Conservation (phyloP, 2,113 vertebrate genomes). For the Origma solitaria region DNA sequence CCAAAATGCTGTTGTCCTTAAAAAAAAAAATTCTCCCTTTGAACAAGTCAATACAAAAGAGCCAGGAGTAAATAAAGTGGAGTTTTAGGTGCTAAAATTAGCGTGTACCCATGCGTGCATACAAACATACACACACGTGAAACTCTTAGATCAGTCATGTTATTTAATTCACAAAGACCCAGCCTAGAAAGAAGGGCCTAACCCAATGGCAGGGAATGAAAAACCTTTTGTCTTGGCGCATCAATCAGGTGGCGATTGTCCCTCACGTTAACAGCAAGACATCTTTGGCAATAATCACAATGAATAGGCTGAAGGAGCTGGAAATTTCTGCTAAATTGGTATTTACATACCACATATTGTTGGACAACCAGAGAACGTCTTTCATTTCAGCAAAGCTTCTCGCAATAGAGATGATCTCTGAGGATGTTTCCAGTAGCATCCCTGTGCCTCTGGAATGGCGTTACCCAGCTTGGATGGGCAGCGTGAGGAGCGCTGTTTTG, state of each 20-base stretch:
- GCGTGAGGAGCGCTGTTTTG: not conserved
- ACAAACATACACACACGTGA: accelerated
- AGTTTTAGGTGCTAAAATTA: not conserved
- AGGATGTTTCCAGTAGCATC: not conserved
- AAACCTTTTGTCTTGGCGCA: not conserved
- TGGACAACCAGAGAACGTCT: not conserved
- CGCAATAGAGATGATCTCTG: not conserved
- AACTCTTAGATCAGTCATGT: not conserved
- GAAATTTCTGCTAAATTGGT: not conserved
- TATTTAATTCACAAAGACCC: not conserved
- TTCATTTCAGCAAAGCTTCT: not conserved
- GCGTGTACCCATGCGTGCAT: not conserved
- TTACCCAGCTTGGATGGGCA: not conserved
- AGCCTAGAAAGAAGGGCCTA: not conserved
- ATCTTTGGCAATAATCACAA: not conserved
- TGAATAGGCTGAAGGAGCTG: not conserved
- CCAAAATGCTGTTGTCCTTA: not conserved
- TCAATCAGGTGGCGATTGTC: not conserved
- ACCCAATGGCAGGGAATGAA: not conserved
- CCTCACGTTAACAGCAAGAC: not conserved
- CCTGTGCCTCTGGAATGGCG: slow-evolving; percentile 1
- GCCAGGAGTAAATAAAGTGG: not conserved
- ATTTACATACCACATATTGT: not conserved
- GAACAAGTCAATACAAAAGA: not conserved
- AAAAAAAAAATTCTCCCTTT: not conserved